Base-by-base conservation (phyloP, 1,140 invertebrate species). In the Limonius californicus region DNA sequence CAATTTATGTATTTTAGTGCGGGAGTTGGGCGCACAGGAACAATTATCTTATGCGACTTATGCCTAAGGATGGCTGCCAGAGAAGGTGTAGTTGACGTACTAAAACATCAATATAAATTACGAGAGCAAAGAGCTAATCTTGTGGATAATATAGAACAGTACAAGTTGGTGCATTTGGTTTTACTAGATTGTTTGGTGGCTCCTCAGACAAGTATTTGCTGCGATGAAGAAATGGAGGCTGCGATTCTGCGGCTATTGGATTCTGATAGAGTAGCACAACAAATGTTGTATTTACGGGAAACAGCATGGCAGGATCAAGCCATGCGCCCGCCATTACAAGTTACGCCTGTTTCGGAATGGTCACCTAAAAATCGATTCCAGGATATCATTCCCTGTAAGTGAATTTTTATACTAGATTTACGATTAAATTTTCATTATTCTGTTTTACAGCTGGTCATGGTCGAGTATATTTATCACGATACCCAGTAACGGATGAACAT, bases 1-100 rank as follows among this genome's bases (percentile, higher is more conserved):
- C n/a, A n/a, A n/a, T n/a, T n/a, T n/a, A n/a, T n/a, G 3, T 27
- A 4, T 73, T 79, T 62, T 60, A 87, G 88, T 73, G 90, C 91
- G 47, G 91, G 92, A 23, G 90, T 94, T 32, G 92, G 92, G 9
- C 80, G 91, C 56, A 91, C 89, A 0, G 92, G 92, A 14, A 94
- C 91, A 0, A 86, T 92, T 60, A 89, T 94, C 57, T 84, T 89
- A 1, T 79, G 91, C 57, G 92, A 94, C 74, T 84, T 92, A 60
- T 81, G 92, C 21, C 77, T 95, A 56, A 89, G 89, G 71, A 82
- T 83, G 63, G 77, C 87, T 20, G 80, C 79, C 65, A 79, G 82
- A 55, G 83, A 83, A 65, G 80, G 81, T 63, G 83, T 84, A 67
- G 83, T 95, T 1, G 92, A 95, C 76, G 86, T 94, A 14, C 94